phyloP scores from a whole-genome alignment of 2,797 vertebrate species.

The Falco concolor region DNA sequence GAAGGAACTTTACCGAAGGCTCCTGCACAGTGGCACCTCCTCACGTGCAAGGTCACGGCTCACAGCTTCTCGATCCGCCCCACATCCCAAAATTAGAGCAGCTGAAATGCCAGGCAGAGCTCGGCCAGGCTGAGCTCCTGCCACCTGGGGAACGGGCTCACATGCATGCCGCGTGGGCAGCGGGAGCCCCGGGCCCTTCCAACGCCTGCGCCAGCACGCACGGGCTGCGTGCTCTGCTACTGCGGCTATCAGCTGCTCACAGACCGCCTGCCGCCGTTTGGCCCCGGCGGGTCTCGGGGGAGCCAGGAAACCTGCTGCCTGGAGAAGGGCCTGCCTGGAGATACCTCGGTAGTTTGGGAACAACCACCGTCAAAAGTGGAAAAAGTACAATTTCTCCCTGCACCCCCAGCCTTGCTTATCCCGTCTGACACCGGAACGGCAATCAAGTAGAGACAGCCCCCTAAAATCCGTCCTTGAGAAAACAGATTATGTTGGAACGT shows the following conservation, averaged over 20 bases:
- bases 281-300: background rate
- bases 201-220: background rate
- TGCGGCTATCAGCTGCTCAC: background rate
- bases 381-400: background rate
- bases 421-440: accelerated
- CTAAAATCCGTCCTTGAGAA: background rate
- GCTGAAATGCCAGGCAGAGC: conserved; percentile 17
- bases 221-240: background rate
- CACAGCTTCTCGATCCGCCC: background rate
- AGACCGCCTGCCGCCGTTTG: background rate
- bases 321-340: background rate
- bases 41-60: background rate
- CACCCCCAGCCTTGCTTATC: accelerated
- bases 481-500: background rate
- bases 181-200: accelerated
- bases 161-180: background rate
- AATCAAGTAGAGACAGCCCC: accelerated
- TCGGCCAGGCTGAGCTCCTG: background rate
- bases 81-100: conserved; percentile 9
- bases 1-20: background rate
- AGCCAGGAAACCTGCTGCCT: background rate
- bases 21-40: background rate
- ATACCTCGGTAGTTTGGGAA: background rate
- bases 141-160: background rate
- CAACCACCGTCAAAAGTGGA: background rate